Conservation (phyloP, 2,797 vertebrate species). For the Pogonophryne albipinna region DNA sequence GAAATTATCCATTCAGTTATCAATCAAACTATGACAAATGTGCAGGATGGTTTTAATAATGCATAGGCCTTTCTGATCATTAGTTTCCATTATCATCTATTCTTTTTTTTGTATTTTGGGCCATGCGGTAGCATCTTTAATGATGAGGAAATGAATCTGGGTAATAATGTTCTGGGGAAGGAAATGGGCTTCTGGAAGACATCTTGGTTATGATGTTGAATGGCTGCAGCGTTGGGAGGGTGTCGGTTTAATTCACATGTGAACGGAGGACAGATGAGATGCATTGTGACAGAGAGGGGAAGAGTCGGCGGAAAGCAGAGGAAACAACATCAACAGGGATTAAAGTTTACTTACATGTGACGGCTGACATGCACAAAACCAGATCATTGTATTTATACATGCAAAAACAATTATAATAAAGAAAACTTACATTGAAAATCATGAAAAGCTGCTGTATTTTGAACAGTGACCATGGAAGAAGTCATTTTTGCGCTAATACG, state of each 20-base stretch:
- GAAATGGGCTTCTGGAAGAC: conserved; percentile 51
- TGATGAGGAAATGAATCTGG: conserved; percentile 51
- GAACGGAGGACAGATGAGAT: conserved; percentile 26
- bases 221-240: conserved; percentile 7
- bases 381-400: neutral
- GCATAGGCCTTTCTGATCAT: neutral
- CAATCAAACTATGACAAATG: conserved; percentile 17
- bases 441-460: neutral
- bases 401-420: neutral
- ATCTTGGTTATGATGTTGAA: conserved; percentile 14
- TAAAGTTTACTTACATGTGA: neutral
- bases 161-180: conserved; percentile 29
- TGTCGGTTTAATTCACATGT: conserved; percentile 27
- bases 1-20: conserved; percentile 30
- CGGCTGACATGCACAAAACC: neutral
- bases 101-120: conserved; percentile 13
- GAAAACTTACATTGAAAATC: neutral
- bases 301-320: neutral
- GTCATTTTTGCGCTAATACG: too few species aligned
- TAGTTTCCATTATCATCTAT: conserved; percentile 18
- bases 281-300: conserved; percentile 10
- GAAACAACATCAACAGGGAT: neutral
- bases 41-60: neutral
- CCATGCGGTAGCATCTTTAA: conserved; percentile 7
- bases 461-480: neutral